Base-by-base conservation (phyloP, 2,113 vertebrate species). In the Gadus chalcogrammus region DNA sequence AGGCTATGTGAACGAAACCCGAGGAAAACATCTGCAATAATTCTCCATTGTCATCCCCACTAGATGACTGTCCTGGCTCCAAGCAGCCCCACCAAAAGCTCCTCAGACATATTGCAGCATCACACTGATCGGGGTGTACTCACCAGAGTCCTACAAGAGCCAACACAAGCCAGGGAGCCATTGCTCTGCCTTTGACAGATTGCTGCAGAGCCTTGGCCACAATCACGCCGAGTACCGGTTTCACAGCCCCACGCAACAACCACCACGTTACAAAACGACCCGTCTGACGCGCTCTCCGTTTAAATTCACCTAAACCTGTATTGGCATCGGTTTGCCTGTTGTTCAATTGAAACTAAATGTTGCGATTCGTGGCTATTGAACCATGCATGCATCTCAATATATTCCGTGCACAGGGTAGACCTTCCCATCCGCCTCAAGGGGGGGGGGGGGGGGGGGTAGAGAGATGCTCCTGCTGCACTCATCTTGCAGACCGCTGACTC, bases 141-240 rank as follows among this genome's bases (percentile, higher is more conserved):
- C 76, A 92, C 91, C 91, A 87, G 27, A 89, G 75, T 76, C 88
- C 85, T 17, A 92, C 81, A 18, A 91, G 68, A 38, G 85, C 85
- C 24, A 78, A 42, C 48, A 91, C 72, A 70, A 90, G 70, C 86
- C 88, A 88, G 15, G 82, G 77, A 53, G 75, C 79, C 76, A 86
- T 64, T 27, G 66, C 73, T 79, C 53, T 87, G 76, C 84, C 82
- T 84, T 59, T 78, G 70, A 81, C 69, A 13, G 56, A 68, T 66
- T 75, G 75, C 80, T 71, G 78, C 77, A 68, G 42, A 3, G 73
- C 76, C 67, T 72, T 74, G 3, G 67, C 48, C 28, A 18, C 31
- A 22, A 65, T 24, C 11, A 20, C 42, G 22, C 27, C 17, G 24
- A 69, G 60, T 27, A 56, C 56, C 38, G 35, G 48, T 4, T 65